phyloP scores from a whole-genome alignment of 2,113 vertebrate species.

The Ascaphus truei region DNA sequence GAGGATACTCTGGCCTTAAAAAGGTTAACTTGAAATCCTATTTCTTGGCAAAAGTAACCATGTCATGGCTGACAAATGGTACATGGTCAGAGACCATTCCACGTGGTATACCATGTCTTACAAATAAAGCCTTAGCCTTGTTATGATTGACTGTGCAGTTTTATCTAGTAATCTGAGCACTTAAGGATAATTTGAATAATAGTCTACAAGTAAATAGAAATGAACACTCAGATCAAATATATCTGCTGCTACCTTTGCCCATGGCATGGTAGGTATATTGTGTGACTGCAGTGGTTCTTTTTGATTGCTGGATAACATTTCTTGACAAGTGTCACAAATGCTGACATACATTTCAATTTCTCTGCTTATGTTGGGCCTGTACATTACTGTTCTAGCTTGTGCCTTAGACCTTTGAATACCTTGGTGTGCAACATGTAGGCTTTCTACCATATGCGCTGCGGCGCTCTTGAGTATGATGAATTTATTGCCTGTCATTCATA shows the following conservation, averaged over 20 bases:
- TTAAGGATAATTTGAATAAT: too few species aligned
- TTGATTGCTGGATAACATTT: not conserved
- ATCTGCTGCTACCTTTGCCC: not conserved
- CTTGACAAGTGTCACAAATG: too few species aligned
- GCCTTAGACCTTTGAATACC: too few species aligned
- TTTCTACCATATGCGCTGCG: too few species aligned
- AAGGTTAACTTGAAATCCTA: not conserved
- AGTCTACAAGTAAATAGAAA: not conserved
- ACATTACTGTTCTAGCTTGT: too few species aligned
- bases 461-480: too few species aligned
- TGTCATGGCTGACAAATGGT: not conserved
- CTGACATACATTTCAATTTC: not conserved
- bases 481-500: too few species aligned
- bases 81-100: not conserved
- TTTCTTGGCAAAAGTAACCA: not conserved
- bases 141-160: too few species aligned
- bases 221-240: not conserved
- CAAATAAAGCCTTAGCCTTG: too few species aligned
- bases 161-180: too few species aligned
- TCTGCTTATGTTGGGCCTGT: not conserved
- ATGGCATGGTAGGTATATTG: not conserved
- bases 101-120: not conserved
- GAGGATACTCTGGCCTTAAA: not conserved
- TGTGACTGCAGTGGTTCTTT: not conserved
- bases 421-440: too few species aligned